Evolutionary conservation across 1,140 invertebrate species (phyloP).

Genomic region (Formica exsecta): DNA sequence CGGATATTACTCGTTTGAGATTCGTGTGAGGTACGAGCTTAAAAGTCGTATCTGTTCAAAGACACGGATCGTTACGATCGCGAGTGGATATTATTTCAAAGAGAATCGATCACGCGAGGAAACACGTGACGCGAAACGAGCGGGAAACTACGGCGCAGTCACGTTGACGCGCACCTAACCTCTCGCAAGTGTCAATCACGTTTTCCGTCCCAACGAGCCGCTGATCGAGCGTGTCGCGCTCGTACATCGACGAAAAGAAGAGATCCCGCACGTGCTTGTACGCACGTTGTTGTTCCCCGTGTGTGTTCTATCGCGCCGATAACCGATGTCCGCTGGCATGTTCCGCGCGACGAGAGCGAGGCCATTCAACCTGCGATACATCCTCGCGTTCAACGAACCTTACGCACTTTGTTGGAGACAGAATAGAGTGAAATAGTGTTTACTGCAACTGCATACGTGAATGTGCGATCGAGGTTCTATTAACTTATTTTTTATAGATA

Average conservation of each 20-base stretch:
- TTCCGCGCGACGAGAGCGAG: slow-evolving; percentile 69
- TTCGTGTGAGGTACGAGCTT: not conserved
- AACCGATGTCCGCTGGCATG: slow-evolving; percentile 73
- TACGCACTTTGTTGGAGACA: slow-evolving; percentile 81
- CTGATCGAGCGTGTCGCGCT: not conserved
- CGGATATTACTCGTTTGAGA: not conserved
- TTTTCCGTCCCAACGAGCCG: slow-evolving; percentile 20
- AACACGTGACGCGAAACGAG: not conserved
- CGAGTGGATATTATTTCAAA: not conserved
- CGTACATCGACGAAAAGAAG: not conserved
- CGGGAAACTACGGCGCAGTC: too few relatives aligned
- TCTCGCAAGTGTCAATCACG: slow-evolving; percentile 74
- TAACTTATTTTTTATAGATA: slow-evolving; percentile 42
- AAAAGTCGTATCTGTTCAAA: not conserved
- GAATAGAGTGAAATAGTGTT: slow-evolving; percentile 84
- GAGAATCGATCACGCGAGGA: not conserved
- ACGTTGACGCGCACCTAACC: slow-evolving; percentile 71
- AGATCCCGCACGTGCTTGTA: not conserved
- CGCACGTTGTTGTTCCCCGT: not conserved
- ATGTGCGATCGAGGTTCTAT: slow-evolving; percentile 2
- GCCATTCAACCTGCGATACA: slow-evolving; percentile 66
- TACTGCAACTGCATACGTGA: slow-evolving; percentile 48
- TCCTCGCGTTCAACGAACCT: slow-evolving; percentile 77
- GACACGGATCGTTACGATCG: not conserved
- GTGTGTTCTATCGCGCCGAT: slow-evolving; percentile 34